Evolutionary conservation across 1,140 invertebrate genomes (phyloP).

Genomic region (Apis mellifera): DNA sequence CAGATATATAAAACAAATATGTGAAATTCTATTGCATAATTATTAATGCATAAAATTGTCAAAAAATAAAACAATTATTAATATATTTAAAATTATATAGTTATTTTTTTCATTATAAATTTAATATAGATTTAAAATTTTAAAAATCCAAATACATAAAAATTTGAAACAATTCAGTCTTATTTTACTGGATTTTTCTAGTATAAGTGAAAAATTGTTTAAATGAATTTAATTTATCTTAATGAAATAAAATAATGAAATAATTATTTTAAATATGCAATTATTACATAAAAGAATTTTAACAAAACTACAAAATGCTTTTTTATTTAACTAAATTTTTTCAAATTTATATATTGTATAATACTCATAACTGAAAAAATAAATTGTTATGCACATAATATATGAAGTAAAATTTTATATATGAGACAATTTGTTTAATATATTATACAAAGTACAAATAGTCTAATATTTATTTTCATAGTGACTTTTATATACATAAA

Average conservation of each 20-base stretch:
- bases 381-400: neutral
- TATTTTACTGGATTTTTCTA: constrained; percentile 2
- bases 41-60: neutral
- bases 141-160: neutral
- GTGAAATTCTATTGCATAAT: neutral
- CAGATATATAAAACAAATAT: neutral
- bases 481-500: constrained; percentile 53
- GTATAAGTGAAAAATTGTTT: neutral
- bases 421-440: constrained; percentile 33
- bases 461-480: constrained; percentile 47
- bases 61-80: neutral
- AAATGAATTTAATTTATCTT: neutral
- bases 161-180: constrained; percentile 24
- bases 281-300: neutral
- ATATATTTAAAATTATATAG: neutral
- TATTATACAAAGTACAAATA: constrained; percentile 52
- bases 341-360: neutral
- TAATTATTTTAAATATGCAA: neutral
- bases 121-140: neutral
- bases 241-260: neutral
- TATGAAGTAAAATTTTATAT: constrained; percentile 1
- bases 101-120: neutral
- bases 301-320: neutral
- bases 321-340: neutral
- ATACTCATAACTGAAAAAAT: neutral